Base-by-base conservation (phyloP, 1,140 invertebrate genomes). In the Danaus plexippus region DNA sequence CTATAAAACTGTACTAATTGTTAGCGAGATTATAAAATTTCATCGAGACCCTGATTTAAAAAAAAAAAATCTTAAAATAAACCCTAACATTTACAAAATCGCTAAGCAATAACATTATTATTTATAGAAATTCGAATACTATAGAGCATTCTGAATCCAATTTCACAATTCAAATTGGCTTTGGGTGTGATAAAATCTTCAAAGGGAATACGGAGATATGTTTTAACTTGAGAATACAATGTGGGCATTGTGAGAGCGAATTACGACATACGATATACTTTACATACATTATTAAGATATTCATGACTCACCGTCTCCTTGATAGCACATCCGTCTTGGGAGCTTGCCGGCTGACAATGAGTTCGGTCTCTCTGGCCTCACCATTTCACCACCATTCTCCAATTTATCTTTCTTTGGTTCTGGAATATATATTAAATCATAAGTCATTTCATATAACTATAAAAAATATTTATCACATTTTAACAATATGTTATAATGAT, bases 321-420 rank as follows among this genome's bases (percentile, higher is more conserved):
- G 92, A 84, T 93, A 93, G 85, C 92, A 93, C 73, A 92, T 90
- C 69, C 92, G 89, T 68, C 92, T 90, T 58, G 91, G 91, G 55
- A 92, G 85, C 77, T 92, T 93, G 62, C 91, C 92, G 57, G 92
- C 90, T 56, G 91, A 91, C 68, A 94, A 88, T 52, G 92, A 92
- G 67, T 91, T 93, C 44, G 93, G 93, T 66, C 94, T 88, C 85
- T 94, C 93, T 41, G 75, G 81, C 75, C 77, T 80, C 77, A 78
- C 75, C 69, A 80, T 40, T 61, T 87, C 77, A 64, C 87, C 73
- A 88, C 89, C 91, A 89, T 92, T 92, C 89, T 95, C 94, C 92
- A 91, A 92, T 90, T 95, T 95, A 88, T 95, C 94, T 91, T 95
- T 95, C 90, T 94, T 94, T 90, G 93, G 92, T 90, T 95, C 94